These are phyloP conservation scores for Nemurella pictetii DNA, from an alignment of 2,888 invertebrate species.

Conservation along the genomic window DNA sequence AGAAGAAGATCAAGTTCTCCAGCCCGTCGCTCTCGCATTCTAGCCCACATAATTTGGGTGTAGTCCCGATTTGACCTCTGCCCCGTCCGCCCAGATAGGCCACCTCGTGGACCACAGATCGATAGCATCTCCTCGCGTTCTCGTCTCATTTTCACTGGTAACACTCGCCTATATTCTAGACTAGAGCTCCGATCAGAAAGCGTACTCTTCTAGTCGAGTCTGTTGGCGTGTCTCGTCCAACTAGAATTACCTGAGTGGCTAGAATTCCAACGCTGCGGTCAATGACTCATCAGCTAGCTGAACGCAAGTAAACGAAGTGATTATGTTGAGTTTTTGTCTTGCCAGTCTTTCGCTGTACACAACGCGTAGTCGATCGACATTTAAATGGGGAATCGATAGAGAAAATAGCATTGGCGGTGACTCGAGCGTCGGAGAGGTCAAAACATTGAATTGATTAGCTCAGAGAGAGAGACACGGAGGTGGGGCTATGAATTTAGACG, in stretches of 20 bases:
- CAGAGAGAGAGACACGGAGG: too few relatives aligned
- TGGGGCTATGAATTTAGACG: too few relatives aligned
- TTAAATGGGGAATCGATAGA: not conserved
- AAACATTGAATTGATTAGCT: too few relatives aligned
- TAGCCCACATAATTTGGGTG: not conserved
- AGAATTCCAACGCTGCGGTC: not conserved
- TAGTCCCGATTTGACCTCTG: not conserved
- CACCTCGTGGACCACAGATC: not conserved
- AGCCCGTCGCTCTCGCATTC: too few relatives aligned
- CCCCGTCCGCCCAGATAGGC: not conserved
- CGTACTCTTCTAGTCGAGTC: not conserved
- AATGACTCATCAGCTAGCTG: not conserved
- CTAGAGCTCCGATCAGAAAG: too few relatives aligned
- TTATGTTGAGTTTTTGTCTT: not conserved
- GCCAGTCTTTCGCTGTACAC: not conserved
- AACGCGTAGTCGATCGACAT: not conserved
- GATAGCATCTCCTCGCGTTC: not conserved
- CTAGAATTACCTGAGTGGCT: not conserved
- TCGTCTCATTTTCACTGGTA: too few relatives aligned
- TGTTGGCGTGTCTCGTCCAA: not conserved
- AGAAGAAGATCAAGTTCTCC: too few relatives aligned
- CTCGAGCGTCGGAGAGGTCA: too few relatives aligned
- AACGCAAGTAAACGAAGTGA: not conserved
- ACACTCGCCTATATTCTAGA: too few relatives aligned
- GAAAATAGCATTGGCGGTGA: too few relatives aligned